A percentile compares a stretch with the other conserved stretches of the same genome.
Conservation (phyloP, 2,113 vertebrate species). For the Anguilla japonica region DNA sequence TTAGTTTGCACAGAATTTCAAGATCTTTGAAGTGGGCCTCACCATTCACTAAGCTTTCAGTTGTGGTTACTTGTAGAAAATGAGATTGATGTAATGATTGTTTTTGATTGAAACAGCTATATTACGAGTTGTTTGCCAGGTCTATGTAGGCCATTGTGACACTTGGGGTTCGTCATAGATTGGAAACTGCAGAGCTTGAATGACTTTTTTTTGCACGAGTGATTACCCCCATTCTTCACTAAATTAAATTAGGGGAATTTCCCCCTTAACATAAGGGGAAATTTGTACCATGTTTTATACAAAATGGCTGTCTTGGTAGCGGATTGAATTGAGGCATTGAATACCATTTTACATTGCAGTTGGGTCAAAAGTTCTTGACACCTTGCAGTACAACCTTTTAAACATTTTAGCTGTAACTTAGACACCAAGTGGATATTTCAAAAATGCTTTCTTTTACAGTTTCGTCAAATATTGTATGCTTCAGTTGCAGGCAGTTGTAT, state of each 20-base stretch:
- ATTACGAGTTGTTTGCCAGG: neutral
- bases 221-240: neutral
- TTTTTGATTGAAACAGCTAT: neutral
- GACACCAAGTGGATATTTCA: too few relatives aligned
- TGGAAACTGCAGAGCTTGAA: neutral
- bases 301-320: neutral
- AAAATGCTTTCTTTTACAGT: too few relatives aligned
- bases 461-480: too few relatives aligned
- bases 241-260: neutral
- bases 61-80: neutral
- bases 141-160: neutral
- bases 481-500: too few relatives aligned
- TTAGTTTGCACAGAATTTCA: neutral
- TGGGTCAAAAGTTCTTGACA: too few relatives aligned
- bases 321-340: too few relatives aligned
- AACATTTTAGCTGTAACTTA: too few relatives aligned
- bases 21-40: neutral
- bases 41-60: neutral
- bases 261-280: neutral
- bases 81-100: neutral
- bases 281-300: neutral
- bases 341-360: too few relatives aligned
- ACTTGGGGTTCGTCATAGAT: neutral
- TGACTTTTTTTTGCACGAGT: neutral
- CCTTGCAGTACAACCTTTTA: too few relatives aligned